phyloP scores from a whole-genome alignment of 2,113 vertebrate genomes.

The Pampusana beccarii region DNA sequence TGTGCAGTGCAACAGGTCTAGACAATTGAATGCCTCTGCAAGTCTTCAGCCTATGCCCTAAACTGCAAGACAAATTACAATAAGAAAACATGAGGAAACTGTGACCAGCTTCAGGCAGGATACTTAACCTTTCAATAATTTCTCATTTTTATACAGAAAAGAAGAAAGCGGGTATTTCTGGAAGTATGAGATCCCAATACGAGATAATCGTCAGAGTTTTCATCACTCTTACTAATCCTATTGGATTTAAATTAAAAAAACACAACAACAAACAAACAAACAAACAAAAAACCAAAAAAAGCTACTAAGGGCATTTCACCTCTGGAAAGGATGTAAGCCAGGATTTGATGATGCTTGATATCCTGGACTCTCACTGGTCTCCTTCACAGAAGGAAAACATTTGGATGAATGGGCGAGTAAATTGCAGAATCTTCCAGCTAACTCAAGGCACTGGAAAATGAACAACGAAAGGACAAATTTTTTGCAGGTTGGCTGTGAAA shows the following conservation, averaged over 20 bases:
- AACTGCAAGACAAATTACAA: background rate
- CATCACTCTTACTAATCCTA: background rate
- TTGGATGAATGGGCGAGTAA: background rate
- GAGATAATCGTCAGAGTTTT: background rate
- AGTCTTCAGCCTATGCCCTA: background rate
- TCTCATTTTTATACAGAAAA: background rate
- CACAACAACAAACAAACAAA: too few species aligned
- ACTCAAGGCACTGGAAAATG: background rate
- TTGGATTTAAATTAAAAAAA: background rate
- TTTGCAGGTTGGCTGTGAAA: background rate
- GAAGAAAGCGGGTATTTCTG: background rate
- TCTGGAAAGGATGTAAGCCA: background rate
- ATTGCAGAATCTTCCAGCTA: background rate
- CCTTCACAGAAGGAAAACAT: background rate
- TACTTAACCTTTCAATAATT: background rate
- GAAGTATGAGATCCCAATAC: background rate
- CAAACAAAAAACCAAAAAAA: too few species aligned
- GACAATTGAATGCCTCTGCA: background rate
- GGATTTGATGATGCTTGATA: background rate
- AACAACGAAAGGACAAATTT: background rate
- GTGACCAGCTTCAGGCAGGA: background rate
- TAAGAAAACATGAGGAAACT: background rate
- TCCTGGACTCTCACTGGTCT: background rate
- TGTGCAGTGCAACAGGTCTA: background rate
- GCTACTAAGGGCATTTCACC: background rate